Conservation (phyloP, 2,888 invertebrate genomes). For the Pachliopta kotzebuea region DNA sequence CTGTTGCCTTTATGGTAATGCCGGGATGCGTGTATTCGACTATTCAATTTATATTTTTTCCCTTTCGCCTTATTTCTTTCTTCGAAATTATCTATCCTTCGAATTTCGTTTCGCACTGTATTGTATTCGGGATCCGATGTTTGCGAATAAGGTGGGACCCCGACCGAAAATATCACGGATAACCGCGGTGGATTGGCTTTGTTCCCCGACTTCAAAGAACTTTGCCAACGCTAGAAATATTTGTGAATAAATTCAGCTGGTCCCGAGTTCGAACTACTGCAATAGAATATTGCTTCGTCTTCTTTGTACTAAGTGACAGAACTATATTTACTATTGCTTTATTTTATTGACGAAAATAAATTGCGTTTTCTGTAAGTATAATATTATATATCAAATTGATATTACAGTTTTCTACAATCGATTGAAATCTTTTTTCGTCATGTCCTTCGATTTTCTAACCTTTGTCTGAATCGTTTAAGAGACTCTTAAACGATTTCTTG, state of each 20-base stretch:
- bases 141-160: slow-evolving; percentile 78
- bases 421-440: too few relatives aligned
- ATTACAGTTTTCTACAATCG: too few relatives aligned
- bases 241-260: slow-evolving; percentile 65
- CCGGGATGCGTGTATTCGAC: slow-evolving; percentile 79
- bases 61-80: slow-evolving; percentile 76
- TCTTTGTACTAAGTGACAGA: slow-evolving; percentile 26
- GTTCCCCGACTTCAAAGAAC: slow-evolving; percentile 77
- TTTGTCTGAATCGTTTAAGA: too few relatives aligned
- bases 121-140: slow-evolving; percentile 76
- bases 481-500: too few relatives aligned
- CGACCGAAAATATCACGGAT: slow-evolving; percentile 73
- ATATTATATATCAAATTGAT: neutral
- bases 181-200: slow-evolving; percentile 77
- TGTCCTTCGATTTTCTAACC: too few relatives aligned
- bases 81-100: slow-evolving; percentile 79
- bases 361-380: neutral
- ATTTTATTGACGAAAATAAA: neutral
- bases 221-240: slow-evolving; percentile 67
- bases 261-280: slow-evolving; percentile 46
- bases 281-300: slow-evolving; percentile 43
- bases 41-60: slow-evolving; percentile 80
- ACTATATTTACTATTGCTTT: neutral
- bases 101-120: slow-evolving; percentile 80
- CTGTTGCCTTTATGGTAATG: slow-evolving; percentile 80